A percentile compares a stretch with the other conserved stretches of the same genome.
Evolutionary conservation across 2,113 vertebrate genomes (phyloP).

Genomic region (Hemichromis elongatus): DNA sequence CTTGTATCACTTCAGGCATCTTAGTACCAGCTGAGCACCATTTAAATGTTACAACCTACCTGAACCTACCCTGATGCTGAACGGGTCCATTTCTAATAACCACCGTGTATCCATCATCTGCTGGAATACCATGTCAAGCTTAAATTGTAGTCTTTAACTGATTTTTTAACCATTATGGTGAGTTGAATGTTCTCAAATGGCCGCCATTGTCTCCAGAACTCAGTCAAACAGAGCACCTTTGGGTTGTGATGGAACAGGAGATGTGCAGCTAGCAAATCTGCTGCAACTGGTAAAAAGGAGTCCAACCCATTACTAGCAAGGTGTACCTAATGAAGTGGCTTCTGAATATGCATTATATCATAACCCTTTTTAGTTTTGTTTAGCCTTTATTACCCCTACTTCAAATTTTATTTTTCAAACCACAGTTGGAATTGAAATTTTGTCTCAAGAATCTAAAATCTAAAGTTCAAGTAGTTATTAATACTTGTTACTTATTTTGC

Average conservation of each 20-base stretch:
- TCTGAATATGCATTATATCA: not conserved
- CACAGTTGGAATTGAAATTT: not conserved
- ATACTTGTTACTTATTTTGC: not conserved
- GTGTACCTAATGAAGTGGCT: not conserved
- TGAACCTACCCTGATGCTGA: not conserved
- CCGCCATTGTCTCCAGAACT: not conserved
- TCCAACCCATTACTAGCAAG: not conserved
- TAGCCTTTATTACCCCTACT: not conserved
- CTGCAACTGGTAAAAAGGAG: not conserved
- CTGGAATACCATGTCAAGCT: not conserved
- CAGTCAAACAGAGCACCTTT: not conserved
- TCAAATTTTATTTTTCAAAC: not conserved
- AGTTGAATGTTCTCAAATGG: not conserved
- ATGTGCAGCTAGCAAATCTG: not conserved
- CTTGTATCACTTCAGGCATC: not conserved
- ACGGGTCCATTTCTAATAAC: not conserved
- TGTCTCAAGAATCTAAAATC: not conserved
- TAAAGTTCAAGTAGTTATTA: not conserved
- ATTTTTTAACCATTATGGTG: not conserved
- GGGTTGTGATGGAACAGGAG: not conserved
- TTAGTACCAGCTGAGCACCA: not conserved
- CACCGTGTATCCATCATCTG: rapidly evolving
- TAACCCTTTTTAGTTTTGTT: not conserved
- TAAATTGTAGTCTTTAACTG: not conserved
- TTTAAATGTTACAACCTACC: not conserved